Base-by-base conservation (phyloP, 2,888 invertebrate genomes). In the Diabrotica balteata region DNA sequence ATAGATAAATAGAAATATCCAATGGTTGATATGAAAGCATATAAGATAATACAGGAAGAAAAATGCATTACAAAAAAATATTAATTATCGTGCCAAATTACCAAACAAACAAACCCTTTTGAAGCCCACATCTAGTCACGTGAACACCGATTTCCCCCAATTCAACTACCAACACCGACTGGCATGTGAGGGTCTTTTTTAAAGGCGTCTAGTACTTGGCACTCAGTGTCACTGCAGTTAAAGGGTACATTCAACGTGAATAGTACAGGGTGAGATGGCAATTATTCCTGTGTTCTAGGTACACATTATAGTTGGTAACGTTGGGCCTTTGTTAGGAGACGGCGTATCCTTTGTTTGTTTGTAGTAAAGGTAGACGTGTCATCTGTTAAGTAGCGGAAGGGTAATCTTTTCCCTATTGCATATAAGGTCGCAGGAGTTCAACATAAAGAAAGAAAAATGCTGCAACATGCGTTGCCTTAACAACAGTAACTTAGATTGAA, bases 171-270 rank as follows among this genome's bases (percentile, higher is more conserved):
- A 50, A 50, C 50, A 50, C 50, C 10, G 17, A 51, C 51, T 11
- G 51, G 22, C 22, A 51, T 51, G 8, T 22, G 51, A 51, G 51
- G 51, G 51, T 51, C 4, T 43, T 50, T 50, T 59, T 51, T 17
- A 51, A n/a, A 51, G 22, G 17, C 51, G 8, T 17, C n/a, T 17
- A 44, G 59, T 59, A 51, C 59, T 59, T 42, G 59, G 59, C 59
- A 59, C 59, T 51, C 17, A 50, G 50, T 59, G 51, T 59, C 50
- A 59, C 59, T 51, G 46, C 4, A 8, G 43, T 17, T n/a, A 46
- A 50, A 43, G 17, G 7, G 51, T 51, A 50, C n/a, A 59, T 59
- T 50, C 51, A 11, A 51, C 50, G 32, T 7, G 44, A 51, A 51
- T 17, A 50, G 22, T 59, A 59, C 59, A 51, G 59, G 43, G 59